These are phyloP conservation scores for Bucorvus abyssinicus DNA, from an alignment of 2,797 vertebrate genomes.

Conservation along the genomic window DNA sequence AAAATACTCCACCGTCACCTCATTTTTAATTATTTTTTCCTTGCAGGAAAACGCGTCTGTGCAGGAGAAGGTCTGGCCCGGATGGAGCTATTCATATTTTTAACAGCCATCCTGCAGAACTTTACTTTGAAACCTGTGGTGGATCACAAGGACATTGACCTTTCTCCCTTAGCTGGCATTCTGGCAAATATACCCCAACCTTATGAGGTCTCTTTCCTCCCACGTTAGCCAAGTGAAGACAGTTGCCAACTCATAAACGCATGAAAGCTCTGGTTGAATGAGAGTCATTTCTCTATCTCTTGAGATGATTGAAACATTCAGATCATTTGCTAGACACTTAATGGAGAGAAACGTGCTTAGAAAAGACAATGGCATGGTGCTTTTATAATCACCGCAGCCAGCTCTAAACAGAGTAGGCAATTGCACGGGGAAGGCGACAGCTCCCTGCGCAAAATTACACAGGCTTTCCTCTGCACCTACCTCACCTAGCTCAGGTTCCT, in stretches of 20 bases:
- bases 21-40: not conserved
- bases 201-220: slow-evolving; percentile 20
- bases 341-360: not conserved
- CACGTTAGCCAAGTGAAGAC: slow-evolving; percentile 1
- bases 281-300: not conserved
- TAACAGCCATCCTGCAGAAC: slow-evolving; percentile 70
- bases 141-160: slow-evolving; percentile 33
- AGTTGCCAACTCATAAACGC: not conserved
- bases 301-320: not conserved
- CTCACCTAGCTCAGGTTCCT: not conserved
- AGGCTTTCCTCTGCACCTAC: not conserved
- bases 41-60: slow-evolving; percentile 69
- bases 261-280: not conserved
- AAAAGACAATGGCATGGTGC: not conserved
- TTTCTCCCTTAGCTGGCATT: accelerated
- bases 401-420: not conserved
- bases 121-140: slow-evolving; percentile 63
- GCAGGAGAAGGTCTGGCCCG: slow-evolving; percentile 73
- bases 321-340: not conserved
- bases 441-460: not conserved
- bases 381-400: not conserved
- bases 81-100: slow-evolving; percentile 68
- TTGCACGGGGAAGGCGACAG: not conserved
- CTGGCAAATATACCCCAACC: accelerated
- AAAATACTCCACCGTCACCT: not conserved